Evolutionary conservation across 2,888 invertebrate genomes (phyloP), one percentile per base, ranked within the genome.

Genomic region (Nipponacmea schrenckii): DNA sequence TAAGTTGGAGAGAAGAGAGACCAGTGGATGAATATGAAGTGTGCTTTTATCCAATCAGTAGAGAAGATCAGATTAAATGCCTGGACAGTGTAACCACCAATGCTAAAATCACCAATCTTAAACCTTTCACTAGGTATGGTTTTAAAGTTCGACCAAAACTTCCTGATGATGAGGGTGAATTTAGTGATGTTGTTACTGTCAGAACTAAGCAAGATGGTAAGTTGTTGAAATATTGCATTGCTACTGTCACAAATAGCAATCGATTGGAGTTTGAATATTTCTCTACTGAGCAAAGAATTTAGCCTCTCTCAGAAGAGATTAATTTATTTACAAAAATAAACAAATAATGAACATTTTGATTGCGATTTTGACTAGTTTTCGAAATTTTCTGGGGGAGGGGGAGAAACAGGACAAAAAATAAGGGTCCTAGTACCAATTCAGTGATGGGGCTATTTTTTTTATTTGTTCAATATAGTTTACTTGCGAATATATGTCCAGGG

Each of bases 61-160:
- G 26, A 5, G 17, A 62, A 20, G 66, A 45, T 39, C 26, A 62
- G 17, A 31, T 75, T 75, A 48, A 39, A 67, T 31, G 24, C 39
- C 44, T 74, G 74, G 77, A 75, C 31, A 68, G 72, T 65, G 20
- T 63, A 10, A 56, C 56, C 24, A 56, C 20, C 24, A 56, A 56
- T 71, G 88, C 91, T 7, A 90, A 90, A 31, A 87, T 94, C 20
- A 89, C 89, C 20, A 91, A 91, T n/a, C 88, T 95, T 71, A 91
- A 91, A 77, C 92, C 94, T 0, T 92, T 91, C 82, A 93, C 92
- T 0, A 89, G 91, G 72, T 95, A 95, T 86, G 92, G 92, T 81
- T 92, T 94, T 80, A 91, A 92, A 80, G 93, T 95, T 4, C 91
- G 92, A 77, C 91, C 92, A n/a, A 90, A 91, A 72, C 89, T 88